Evolutionary conservation across 2,113 vertebrate genomes (phyloP).

Genomic region (Elaphurus davidianus): DNA sequence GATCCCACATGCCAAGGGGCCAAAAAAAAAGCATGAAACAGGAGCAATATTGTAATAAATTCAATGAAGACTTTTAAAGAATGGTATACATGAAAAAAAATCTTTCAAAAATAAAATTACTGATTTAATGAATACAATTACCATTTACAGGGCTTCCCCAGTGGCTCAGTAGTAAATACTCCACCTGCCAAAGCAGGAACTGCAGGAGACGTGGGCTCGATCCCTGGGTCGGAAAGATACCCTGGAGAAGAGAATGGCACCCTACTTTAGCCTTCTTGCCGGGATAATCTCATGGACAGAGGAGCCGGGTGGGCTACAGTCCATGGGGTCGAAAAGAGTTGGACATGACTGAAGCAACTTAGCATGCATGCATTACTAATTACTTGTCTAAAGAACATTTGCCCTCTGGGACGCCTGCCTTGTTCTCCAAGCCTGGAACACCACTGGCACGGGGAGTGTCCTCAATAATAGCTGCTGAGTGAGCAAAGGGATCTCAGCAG

Average conservation of each 20-base stretch:
- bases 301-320: not conserved
- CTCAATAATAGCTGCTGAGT: not conserved
- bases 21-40: not conserved
- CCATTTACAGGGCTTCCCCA: not conserved
- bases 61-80: not conserved
- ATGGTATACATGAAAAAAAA: not conserved
- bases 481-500: not conserved
- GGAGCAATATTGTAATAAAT: not conserved
- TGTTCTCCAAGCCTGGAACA: not conserved
- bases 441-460: not conserved
- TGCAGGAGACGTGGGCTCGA: rapidly evolving
- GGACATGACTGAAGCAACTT: not conserved
- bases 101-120: not conserved
- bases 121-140: not conserved
- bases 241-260: not conserved
- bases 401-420: not conserved
- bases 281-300: not conserved
- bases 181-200: not conserved
- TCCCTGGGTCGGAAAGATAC: not conserved
- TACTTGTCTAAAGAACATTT: not conserved
- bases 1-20: not conserved
- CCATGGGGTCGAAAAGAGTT: not conserved
- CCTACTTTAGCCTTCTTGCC: not conserved
- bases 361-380: not conserved
- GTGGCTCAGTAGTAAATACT: not conserved